phyloP scores from a whole-genome alignment of 2,113 vertebrate genomes.

The Irena cyanogastra region DNA sequence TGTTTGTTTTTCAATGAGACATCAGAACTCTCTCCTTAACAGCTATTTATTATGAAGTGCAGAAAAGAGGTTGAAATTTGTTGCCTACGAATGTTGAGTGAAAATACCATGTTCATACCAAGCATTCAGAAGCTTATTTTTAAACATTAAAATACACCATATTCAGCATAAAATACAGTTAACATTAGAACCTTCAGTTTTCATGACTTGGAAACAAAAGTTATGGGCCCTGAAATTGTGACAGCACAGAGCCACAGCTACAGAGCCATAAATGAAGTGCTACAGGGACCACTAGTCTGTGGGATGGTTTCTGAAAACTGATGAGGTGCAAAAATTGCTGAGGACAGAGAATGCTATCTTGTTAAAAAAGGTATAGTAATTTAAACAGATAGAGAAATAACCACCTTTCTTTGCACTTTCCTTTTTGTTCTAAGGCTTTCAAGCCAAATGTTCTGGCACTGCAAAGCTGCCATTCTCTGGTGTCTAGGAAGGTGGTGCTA shows the following conservation, averaged over 20 bases:
- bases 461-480: conserved; percentile 80
- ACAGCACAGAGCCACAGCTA: not conserved
- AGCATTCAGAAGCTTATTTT: not conserved
- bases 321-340: not conserved
- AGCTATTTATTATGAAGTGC: not conserved
- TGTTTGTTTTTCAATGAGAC: not conserved
- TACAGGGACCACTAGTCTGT: not conserved
- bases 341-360: not conserved
- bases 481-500: conserved; percentile 80
- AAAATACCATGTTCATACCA: not conserved
- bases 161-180: not conserved
- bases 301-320: not conserved
- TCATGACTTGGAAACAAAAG: not conserved
- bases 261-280: not conserved
- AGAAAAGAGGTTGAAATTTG: not conserved
- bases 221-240: not conserved
- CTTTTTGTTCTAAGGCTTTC: conserved; percentile 23
- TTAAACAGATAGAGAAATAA: not conserved
- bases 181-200: not conserved
- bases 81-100: not conserved
- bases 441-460: conserved; percentile 73
- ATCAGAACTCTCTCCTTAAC: not conserved
- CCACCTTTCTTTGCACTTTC: not conserved
- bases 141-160: not conserved
- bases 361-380: not conserved